Evolutionary conservation across 1,140 invertebrate species (phyloP).

Genomic region (Neodiprion pinetum): DNA sequence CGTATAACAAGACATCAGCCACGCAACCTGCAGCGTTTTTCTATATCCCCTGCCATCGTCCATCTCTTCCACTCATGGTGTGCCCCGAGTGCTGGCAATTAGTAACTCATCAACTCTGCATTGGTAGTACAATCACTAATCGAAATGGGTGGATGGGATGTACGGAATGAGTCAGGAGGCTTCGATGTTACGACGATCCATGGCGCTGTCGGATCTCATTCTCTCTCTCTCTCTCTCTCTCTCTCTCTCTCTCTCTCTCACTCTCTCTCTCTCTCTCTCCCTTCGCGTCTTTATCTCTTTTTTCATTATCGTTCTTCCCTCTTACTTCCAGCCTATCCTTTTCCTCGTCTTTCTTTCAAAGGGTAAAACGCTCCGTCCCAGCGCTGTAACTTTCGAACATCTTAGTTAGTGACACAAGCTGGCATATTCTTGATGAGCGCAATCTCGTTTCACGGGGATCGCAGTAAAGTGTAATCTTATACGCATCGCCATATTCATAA

Average conservation of each 20-base stretch:
- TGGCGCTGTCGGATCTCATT: neutral
- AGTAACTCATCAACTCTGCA: neutral
- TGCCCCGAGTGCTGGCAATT: neutral
- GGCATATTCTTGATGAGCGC: no score
- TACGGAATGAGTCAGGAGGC: neutral
- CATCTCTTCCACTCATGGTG: neutral
- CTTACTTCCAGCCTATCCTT: no score
- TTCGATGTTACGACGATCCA: neutral
- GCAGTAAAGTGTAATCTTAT: no score
- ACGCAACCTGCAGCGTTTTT: neutral
- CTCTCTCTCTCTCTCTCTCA: neutral
- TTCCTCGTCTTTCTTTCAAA: no score
- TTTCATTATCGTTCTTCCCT: no score
- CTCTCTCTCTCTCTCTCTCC: neutral
- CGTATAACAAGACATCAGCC: conserved; percentile 14
- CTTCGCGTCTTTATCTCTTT: no score
- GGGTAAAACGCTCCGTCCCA: no score
- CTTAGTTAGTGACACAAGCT: no score
- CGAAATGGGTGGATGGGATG: neutral
- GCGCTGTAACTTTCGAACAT: no score
- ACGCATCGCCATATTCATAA: no score
- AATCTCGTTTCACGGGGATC: no score
- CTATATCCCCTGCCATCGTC: neutral
- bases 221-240: neutral
- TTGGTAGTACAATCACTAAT: neutral